Percentiles rank a stretch among this genome's conserved stretches.
Conservation (phyloP, 2,888 invertebrate species). For the Smittia aterrima region DNA sequence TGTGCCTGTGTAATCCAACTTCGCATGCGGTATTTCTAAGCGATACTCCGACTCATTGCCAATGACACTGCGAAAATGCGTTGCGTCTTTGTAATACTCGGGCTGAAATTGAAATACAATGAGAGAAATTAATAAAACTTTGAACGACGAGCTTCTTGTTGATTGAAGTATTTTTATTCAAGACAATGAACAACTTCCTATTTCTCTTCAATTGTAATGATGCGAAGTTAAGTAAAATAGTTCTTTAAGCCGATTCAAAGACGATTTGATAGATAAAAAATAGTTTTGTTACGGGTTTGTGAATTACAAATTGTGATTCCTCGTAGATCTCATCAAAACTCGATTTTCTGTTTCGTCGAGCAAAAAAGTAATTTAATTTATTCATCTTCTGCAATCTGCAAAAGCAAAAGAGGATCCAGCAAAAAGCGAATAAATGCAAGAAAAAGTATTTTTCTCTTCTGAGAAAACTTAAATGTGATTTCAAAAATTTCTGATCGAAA, state of each 20-base stretch:
- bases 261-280: too few relatives aligned
- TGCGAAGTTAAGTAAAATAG: too few relatives aligned
- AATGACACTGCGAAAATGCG: slow-evolving; percentile 69
- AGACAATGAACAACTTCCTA: not conserved
- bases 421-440: too few relatives aligned
- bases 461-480: too few relatives aligned
- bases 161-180: not conserved
- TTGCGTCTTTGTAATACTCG: slow-evolving; percentile 82
- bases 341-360: too few relatives aligned
- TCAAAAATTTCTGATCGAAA: too few relatives aligned
- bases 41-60: slow-evolving; percentile 78
- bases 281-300: too few relatives aligned
- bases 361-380: not conserved
- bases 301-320: not conserved
- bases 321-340: not conserved
- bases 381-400: too few relatives aligned
- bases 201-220: too few relatives aligned
- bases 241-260: too few relatives aligned
- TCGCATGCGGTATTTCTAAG: slow-evolving; percentile 81
- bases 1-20: slow-evolving; percentile 81
- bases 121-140: not conserved
- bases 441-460: too few relatives aligned
- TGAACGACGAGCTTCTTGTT: not conserved
- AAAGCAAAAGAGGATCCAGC: too few relatives aligned
- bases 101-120: slow-evolving; percentile 60